phyloP scores from a whole-genome alignment of 2,113 vertebrate genomes.

The Melanerpes aurifrons region DNA sequence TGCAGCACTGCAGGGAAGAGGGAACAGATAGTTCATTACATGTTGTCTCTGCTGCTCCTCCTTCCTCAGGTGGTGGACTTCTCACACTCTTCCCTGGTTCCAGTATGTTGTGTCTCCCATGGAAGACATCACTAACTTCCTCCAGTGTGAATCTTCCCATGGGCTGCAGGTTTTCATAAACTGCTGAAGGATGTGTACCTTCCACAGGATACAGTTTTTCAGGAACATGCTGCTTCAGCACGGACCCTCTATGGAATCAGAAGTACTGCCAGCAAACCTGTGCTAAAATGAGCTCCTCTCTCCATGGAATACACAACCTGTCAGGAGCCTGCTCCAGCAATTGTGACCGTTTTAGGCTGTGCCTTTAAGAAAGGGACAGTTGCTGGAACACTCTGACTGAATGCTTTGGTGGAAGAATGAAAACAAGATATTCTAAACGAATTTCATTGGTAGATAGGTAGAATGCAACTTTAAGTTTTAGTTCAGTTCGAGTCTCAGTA shows the following conservation, averaged over 20 bases:
- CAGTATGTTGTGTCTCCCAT: background rate
- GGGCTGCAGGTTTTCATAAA: background rate
- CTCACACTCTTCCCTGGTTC: background rate
- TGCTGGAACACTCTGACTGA: too few species aligned
- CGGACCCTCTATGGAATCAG: background rate
- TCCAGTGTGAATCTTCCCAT: background rate
- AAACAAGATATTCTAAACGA: too few species aligned
- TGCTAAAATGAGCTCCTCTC: background rate
- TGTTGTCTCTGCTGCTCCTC: background rate
- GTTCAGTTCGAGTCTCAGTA: too few species aligned
- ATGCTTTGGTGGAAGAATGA: too few species aligned
- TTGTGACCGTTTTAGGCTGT: too few species aligned
- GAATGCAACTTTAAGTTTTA: too few species aligned
- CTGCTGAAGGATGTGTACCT: background rate
- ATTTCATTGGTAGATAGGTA: too few species aligned
- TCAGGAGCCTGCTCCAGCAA: background rate
- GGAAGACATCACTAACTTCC: background rate
- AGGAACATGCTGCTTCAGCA: background rate
- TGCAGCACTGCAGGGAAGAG: accelerated
- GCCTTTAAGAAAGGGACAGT: too few species aligned
- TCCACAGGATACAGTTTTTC: background rate
- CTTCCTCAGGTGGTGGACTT: background rate
- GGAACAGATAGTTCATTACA: background rate
- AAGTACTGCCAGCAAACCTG: background rate
- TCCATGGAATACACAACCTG: background rate